These are phyloP conservation scores for Neelides folsomi DNA, from an alignment of 2,888 invertebrate genomes.

Conservation along the genomic window DNA sequence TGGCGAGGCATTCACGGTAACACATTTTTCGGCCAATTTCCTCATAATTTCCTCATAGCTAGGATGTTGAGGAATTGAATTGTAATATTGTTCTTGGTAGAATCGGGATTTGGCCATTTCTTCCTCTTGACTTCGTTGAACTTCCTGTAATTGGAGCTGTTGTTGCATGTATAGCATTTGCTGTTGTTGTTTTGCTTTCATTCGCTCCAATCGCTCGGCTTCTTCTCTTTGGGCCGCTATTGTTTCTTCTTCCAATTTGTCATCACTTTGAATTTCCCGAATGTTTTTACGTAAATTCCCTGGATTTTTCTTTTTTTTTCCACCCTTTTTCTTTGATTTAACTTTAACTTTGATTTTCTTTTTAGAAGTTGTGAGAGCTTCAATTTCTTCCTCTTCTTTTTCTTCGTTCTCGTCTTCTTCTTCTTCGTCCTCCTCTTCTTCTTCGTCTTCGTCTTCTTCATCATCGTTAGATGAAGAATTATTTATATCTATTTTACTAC, in stretches of 20 bases:
- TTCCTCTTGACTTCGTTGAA: neutral
- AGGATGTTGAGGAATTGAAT: too few relatives aligned
- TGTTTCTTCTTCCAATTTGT: conserved; percentile 81
- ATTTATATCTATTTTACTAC: too few relatives aligned
- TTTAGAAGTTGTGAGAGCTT: conserved; percentile 38
- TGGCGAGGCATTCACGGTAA: neutral
- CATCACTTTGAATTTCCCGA: conserved; percentile 84
- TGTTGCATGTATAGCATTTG: conserved; percentile 27
- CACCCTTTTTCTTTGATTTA: conserved; percentile 24
- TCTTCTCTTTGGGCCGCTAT: conserved; percentile 84
- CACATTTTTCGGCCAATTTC: neutral
- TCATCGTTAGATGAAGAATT: neutral
- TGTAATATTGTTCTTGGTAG: too few relatives aligned
- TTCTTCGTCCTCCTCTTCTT: conserved; percentile 9
- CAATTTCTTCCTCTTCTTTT: conserved; percentile 35
- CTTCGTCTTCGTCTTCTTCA: conserved; percentile 6
- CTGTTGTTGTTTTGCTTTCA: conserved; percentile 38
- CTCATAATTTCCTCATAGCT: neutral
- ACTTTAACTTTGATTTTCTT: conserved; percentile 11
- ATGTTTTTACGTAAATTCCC: conserved; percentile 59
- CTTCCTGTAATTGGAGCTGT: conserved; percentile 13
- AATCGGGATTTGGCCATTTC: too few relatives aligned
- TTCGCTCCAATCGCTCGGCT: conserved; percentile 50
- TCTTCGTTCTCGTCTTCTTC: conserved; percentile 3
- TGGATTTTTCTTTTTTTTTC: conserved; percentile 22